Evolutionary conservation across 2,113 vertebrate species (phyloP).

Genomic region (Antechinus stuartii): DNA sequence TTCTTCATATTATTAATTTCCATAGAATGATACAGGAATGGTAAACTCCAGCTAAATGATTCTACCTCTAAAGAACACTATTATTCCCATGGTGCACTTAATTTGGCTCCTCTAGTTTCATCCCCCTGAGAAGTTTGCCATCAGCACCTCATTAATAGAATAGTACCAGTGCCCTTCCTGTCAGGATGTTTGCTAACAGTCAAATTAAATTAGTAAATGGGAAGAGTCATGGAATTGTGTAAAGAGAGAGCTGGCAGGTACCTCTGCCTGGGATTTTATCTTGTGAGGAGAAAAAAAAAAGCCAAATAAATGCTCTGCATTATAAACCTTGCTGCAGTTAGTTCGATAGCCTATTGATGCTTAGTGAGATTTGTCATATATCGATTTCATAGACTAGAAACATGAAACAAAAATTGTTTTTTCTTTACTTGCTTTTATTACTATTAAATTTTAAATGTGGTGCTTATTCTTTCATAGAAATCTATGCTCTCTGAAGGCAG

Average conservation of each 20-base stretch:
- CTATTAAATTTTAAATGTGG: neutral
- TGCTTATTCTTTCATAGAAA: neutral
- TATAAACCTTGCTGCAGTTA: neutral
- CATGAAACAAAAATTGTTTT: neutral
- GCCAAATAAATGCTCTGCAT: neutral
- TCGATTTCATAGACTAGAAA: neutral
- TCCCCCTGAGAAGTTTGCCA: neutral
- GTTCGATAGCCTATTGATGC: neutral
- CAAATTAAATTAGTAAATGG: neutral
- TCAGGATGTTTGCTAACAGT: slow-evolving; percentile 18
- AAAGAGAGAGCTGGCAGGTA: neutral
- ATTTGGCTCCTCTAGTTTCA: neutral
- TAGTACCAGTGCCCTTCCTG: neutral
- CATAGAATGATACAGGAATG: neutral
- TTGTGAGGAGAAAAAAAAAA: slow-evolving; percentile 3
- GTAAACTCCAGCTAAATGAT: neutral
- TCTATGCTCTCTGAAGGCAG: neutral
- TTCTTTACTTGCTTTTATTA: slow-evolving; percentile 1
- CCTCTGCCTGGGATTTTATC: neutral
- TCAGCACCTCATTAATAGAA: neutral
- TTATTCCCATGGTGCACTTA: neutral
- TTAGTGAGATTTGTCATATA: neutral
- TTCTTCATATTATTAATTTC: neutral
- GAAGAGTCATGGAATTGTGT: neutral
- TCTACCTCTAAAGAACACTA: neutral